These are phyloP conservation scores for Tragulus kanchil DNA, from an alignment of 2,113 vertebrate genomes.

Conservation along the genomic window DNA sequence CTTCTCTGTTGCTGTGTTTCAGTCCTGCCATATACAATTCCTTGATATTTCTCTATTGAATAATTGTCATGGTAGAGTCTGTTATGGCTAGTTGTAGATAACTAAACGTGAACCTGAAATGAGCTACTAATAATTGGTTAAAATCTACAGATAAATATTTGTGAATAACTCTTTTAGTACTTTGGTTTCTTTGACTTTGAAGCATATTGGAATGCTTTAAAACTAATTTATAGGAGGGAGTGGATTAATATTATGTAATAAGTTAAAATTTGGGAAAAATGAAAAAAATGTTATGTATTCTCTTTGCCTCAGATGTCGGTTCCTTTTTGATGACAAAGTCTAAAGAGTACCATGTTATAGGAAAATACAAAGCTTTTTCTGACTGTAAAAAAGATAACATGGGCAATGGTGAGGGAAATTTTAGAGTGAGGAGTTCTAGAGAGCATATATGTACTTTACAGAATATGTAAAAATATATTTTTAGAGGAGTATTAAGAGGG, in stretches of 20 bases:
- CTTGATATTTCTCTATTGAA: background rate
- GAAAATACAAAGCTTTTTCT: slow-evolving; percentile 39
- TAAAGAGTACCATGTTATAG: slow-evolving; percentile 31
- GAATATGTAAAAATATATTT: slow-evolving; percentile 21
- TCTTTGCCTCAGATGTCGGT: background rate
- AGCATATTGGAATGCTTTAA: slow-evolving; percentile 44
- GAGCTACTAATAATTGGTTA: background rate
- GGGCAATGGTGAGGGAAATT: background rate
- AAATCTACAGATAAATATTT: slow-evolving; percentile 38
- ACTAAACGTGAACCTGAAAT: background rate
- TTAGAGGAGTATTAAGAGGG: background rate
- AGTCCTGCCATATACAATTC: background rate
- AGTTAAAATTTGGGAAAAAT: background rate
- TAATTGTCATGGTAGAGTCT: background rate
- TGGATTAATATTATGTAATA: slow-evolving; percentile 31
- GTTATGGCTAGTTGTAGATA: background rate
- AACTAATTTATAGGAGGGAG: background rate
- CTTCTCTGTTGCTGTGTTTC: background rate
- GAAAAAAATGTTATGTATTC: slow-evolving; percentile 8
- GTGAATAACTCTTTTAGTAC: background rate
- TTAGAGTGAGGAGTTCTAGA: background rate
- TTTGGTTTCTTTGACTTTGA: slow-evolving; percentile 47
- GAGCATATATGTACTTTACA: background rate
- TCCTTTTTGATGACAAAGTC: slow-evolving; percentile 6
- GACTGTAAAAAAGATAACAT: background rate